phyloP scores from a whole-genome alignment of 2,888 invertebrate genomes.

The Mimas tiliae region DNA sequence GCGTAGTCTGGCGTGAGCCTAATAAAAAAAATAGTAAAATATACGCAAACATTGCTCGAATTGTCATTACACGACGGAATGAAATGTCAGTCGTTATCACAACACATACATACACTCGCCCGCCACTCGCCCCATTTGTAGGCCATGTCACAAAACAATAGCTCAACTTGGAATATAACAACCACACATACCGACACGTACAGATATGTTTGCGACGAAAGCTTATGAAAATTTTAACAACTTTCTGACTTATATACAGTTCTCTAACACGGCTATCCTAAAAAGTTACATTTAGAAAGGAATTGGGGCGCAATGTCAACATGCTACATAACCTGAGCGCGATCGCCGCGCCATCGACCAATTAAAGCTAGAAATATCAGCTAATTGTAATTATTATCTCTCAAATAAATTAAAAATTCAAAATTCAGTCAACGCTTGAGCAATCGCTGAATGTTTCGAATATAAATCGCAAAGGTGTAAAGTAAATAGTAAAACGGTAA shows the following conservation, averaged over 20 bases:
- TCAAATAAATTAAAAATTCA: conserved; percentile 35
- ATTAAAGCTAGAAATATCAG: conserved; percentile 48
- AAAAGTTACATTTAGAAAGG: conserved; percentile 62
- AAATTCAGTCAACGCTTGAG: conserved; percentile 76
- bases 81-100: not conserved
- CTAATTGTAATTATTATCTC: conserved; percentile 41
- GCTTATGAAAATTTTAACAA: conserved; percentile 67
- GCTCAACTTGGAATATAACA: conserved; percentile 37
- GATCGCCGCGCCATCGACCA: conserved; percentile 34
- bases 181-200: conserved; percentile 62
- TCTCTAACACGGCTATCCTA: conserved; percentile 57
- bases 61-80: conserved; percentile 15
- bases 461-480: conserved; percentile 38
- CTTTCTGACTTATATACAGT: conserved; percentile 58
- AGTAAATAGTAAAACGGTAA: conserved; percentile 35
- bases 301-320: conserved; percentile 63
- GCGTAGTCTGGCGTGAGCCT: not conserved
- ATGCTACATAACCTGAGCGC: conserved; percentile 52
- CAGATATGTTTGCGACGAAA: conserved; percentile 83
- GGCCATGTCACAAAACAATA: conserved; percentile 16
- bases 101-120: conserved; percentile 12
- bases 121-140: conserved; percentile 26
- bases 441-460: conserved; percentile 67
- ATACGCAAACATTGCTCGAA: not conserved
- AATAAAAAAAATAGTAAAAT: not conserved